phyloP scores from a whole-genome alignment of 2,113 vertebrate genomes.

The Dendropsophus ebraccatus region DNA sequence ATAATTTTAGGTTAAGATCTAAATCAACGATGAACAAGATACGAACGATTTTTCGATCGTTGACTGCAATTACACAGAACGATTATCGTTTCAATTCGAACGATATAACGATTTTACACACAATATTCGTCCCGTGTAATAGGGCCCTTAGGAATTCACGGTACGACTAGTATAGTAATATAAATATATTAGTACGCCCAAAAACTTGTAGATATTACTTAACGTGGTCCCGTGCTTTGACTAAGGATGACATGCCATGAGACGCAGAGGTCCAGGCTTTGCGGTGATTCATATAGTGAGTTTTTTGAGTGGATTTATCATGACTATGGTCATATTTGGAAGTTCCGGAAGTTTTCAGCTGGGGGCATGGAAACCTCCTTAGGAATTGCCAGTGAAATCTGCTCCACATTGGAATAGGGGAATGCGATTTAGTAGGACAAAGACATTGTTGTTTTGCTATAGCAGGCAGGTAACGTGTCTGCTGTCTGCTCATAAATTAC shows the following conservation, averaged over 20 bases:
- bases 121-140: too few relatives aligned
- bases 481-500: conserved; percentile 50
- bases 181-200: too few relatives aligned
- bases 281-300: neutral
- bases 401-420: conserved; percentile 3
- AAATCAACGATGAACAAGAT: too few relatives aligned
- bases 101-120: too few relatives aligned
- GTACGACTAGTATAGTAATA: too few relatives aligned
- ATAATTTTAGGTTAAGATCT: too few relatives aligned
- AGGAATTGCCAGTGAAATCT: conserved; percentile 20
- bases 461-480: conserved; percentile 52
- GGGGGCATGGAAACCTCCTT: neutral
- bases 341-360: neutral
- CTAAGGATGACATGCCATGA: neutral
- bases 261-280: conserved; percentile 8
- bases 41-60: too few relatives aligned
- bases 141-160: too few relatives aligned
- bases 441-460: conserved; percentile 45
- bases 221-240: neutral
- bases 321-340: conserved; percentile 2
- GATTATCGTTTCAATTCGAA: too few relatives aligned
- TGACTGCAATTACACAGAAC: too few relatives aligned
- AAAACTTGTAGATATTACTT: neutral
- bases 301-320: neutral
- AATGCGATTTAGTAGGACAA: conserved; percentile 39